phyloP scores from a whole-genome alignment of 2,797 vertebrate species.

The Mormyrops boulengeri region DNA sequence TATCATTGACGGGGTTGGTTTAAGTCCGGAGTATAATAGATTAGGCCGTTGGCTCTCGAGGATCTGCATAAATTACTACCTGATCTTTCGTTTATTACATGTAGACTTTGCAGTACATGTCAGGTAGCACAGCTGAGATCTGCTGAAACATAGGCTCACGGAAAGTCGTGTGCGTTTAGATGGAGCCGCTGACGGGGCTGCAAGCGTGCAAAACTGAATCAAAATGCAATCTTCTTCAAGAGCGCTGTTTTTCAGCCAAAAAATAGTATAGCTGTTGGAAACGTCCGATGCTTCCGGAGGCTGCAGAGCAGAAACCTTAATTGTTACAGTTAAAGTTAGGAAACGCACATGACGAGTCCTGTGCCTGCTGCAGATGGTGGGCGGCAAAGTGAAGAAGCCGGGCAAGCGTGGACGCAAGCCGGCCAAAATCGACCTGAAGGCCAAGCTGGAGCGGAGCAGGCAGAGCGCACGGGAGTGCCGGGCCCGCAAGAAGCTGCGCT shows the following conservation, averaged over 20 bases:
- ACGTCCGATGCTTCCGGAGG: background rate
- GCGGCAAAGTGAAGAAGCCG: slow-evolving; percentile 92
- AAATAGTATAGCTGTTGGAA: background rate
- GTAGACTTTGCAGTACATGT: background rate
- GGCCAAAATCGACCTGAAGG: slow-evolving; percentile 94
- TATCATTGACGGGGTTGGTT: background rate
- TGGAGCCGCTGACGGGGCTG: background rate
- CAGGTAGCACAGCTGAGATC: background rate
- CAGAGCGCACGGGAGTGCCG: slow-evolving; percentile 93
- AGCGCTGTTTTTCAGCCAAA: background rate
- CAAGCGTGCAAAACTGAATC: background rate
- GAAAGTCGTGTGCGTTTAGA: background rate
- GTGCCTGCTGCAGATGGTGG: slow-evolving; percentile 62
- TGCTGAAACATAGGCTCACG: background rate
- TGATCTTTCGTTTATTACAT: background rate
- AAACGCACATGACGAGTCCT: background rate
- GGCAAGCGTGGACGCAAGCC: slow-evolving; percentile 92
- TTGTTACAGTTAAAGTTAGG: background rate
- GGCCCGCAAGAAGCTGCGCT: slow-evolving; percentile 88
- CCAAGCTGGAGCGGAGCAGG: slow-evolving; percentile 88
- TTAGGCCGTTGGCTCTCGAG: background rate
- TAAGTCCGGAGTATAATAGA: background rate
- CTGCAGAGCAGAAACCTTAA: background rate
- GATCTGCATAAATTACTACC: background rate
- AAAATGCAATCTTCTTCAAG: background rate